Evolutionary conservation across 2,113 vertebrate genomes (phyloP), one percentile per base, ranked within the genome.

Genomic region (Fregata magnificens): DNA sequence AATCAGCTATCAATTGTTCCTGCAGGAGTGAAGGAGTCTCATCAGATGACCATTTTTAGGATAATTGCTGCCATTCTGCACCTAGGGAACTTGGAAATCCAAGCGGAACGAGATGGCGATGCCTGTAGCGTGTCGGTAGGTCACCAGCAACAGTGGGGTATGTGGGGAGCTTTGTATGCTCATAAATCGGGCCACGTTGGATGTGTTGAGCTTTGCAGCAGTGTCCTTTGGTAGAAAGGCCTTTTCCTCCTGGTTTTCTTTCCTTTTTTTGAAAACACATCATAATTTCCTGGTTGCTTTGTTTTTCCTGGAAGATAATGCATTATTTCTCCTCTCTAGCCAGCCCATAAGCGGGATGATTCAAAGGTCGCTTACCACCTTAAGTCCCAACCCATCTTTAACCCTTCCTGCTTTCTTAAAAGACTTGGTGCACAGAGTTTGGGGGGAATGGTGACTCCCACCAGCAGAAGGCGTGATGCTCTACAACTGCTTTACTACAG

Each of bases 61-160:
- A 98, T 99, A 69, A 97, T 99, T 10, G 99, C 99, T 66, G 99
- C 99, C 74, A 99, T 99, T 95, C 98, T 99, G 62, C 99, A 99
- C 80, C 98, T 99, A 10, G 99, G 99, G 13, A 99, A 99, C 65
- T 62, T 99, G 45, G 97, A 98, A 66, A 98, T 99, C 84, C 90
- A 96, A 28, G 79, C 96, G 0, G 99, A 99, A 71, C 97, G 98
- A 10, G 99, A 99, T 3, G 98, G 98, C 2, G 99, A 99, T 4
- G 97, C 98, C 78, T 99, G 99, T 36, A 98, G 96, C 26, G 45
- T 99, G 10, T 94, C 92, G 47, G 99, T 99, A 98, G 86, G 98
- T 98, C 40, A 5, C 56, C 18, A 15, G 10, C 38, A 36, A 17
- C 52, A 20, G 2, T 6, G 24, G 21, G 73, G 63, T 44, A 31